These are phyloP conservation scores for Erpobdella octoculata DNA, from an alignment of 2,888 invertebrate genomes.

Conservation along the genomic window DNA sequence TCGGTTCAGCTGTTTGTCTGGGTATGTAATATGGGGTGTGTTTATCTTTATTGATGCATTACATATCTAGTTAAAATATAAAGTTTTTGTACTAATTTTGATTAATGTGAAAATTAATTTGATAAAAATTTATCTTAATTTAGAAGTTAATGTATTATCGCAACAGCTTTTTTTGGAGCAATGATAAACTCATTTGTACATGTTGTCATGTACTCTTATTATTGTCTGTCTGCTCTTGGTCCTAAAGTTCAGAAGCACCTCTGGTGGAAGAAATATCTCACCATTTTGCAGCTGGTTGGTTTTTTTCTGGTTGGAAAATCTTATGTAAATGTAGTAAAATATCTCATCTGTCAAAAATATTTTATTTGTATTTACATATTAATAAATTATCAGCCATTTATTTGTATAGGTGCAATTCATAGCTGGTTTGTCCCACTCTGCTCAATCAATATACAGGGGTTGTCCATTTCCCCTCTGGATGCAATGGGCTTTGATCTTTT, in stretches of 20 bases:
- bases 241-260: slow-evolving; percentile 50
- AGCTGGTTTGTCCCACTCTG: slow-evolving; percentile 74
- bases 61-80: too few relatives aligned
- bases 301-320: not conserved
- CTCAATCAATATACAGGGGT: slow-evolving; percentile 69
- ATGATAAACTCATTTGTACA: slow-evolving; percentile 52
- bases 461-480: slow-evolving; percentile 72
- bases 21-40: too few relatives aligned
- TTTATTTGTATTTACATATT: too few relatives aligned
- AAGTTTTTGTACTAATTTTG: too few relatives aligned
- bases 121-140: too few relatives aligned
- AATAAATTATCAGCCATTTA: too few relatives aligned
- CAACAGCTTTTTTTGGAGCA: slow-evolving; percentile 50
- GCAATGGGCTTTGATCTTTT: slow-evolving; percentile 50
- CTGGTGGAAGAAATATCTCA: slow-evolving; percentile 53
- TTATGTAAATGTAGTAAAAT: too few relatives aligned
- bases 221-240: slow-evolving; percentile 50
- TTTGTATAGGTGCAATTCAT: slow-evolving; percentile 74
- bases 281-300: slow-evolving; percentile 49
- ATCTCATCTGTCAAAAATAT: too few relatives aligned
- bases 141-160: not conserved
- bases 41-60: too few relatives aligned
- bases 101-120: too few relatives aligned
- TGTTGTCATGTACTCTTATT: slow-evolving; percentile 52
- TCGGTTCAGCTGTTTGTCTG: too few relatives aligned